Conservation (phyloP, 2,113 vertebrate genomes). For the Triplophysa rosa region DNA sequence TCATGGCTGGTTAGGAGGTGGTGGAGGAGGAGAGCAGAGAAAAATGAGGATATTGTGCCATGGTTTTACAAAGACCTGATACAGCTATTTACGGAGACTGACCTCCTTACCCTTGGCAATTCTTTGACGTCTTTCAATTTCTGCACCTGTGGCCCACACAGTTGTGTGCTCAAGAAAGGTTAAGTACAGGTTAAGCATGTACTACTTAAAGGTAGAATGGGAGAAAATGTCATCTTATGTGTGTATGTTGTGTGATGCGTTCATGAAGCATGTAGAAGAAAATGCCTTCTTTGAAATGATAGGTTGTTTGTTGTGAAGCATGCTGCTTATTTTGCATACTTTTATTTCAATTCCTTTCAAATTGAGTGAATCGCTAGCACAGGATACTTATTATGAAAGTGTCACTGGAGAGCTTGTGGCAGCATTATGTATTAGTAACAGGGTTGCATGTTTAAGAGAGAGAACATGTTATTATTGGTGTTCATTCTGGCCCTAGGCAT, state of each 20-base stretch:
- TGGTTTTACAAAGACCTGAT: constrained; percentile 44
- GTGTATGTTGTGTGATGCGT: neutral
- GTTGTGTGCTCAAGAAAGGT: constrained; percentile 57
- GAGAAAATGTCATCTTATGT: constrained; percentile 6
- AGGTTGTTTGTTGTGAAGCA: neutral
- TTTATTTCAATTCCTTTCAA: no score
- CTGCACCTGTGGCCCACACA: constrained; percentile 57
- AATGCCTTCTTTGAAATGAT: neutral
- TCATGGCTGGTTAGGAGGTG: no score
- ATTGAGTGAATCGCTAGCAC: no score
- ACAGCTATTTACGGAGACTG: constrained; percentile 66
- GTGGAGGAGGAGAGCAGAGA: neutral
- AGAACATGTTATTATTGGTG: no score
- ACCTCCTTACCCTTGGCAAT: constrained; percentile 63
- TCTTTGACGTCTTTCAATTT: constrained; percentile 61
- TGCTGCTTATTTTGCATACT: no score
- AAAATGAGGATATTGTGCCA: constrained; percentile 20
- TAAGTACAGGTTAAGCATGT: constrained; percentile 60
- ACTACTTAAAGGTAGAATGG: constrained; percentile 15
- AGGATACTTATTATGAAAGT: no score
- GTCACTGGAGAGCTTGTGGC: no score
- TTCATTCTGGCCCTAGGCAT: no score
- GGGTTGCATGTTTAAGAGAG: no score
- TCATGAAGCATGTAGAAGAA: neutral
- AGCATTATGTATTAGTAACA: no score